Base-by-base conservation (phyloP, 2,888 invertebrate species). In the Drosophila aldrichi region DNA sequence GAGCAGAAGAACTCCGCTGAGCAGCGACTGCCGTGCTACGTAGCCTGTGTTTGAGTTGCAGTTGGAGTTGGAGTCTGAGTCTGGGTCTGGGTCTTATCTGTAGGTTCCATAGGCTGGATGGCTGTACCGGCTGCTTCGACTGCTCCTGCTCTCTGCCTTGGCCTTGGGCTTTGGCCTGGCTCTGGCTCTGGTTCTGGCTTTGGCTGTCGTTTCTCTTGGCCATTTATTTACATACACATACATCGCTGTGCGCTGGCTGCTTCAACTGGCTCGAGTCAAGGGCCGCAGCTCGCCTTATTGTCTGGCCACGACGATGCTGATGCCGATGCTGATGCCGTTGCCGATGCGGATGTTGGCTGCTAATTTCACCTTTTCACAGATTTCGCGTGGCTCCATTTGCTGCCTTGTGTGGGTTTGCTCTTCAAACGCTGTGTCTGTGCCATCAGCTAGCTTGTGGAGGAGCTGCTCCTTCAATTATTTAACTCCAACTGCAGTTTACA, bases 331-430 rank as follows among this genome's bases (percentile, higher is more conserved):
- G 69, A 56, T 62, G 72, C 41, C 62, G 36, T 36, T 22, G 48
- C 36, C 20, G 52, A 36, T 59, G 62, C 60, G 48, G 70, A 64
- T 63, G 72, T 73, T 71, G 85, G 52, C 74, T 67, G 85, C 89
- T 89, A 87, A 87, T 87, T 89, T 89, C 80, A 78, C 80, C 87
- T 88, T 88, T 88, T 86, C 85, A 81, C 83, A 88, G 84, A 80
- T 79, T 68, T 71, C 64, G 70, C 73, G 57, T 49, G 66, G 68
- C 70, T 81, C 51, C 63, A 67, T 70, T 65, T 71, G 61, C 56
- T 59, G 60, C 56, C 49, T 34, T 40, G 54, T 51, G 62, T 62
- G 64, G 64, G 82, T 82, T 74, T n/a, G n/a, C 62, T 66, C 58
- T 48, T 65, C 38, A 6, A 4, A 40, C 0, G 32, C 32, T 14